Base-by-base conservation (phyloP, 1,140 invertebrate genomes). In the Drusus annulatus region DNA sequence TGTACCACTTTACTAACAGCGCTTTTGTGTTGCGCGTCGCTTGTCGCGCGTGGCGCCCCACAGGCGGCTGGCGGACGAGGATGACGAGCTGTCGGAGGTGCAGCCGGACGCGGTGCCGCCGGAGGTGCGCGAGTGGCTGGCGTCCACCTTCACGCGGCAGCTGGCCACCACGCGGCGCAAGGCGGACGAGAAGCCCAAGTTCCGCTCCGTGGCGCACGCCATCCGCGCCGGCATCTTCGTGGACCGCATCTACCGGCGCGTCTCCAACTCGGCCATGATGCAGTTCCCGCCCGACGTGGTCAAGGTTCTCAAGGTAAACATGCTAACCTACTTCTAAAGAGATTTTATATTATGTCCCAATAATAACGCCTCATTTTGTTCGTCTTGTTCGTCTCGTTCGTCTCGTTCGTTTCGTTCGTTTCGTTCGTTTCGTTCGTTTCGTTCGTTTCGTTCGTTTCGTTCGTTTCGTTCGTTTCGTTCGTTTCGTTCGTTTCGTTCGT, bases 201-300 rank as follows among this genome's bases (percentile, higher is more conserved):
- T 99, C 89, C 93, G 96, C 71, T 97, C 96, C 58, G 98, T 99
- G 74, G 98, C 98, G n/a, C 97, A 99, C 86, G 98, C 97, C 78
- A 99, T 99, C 84, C 91, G 98, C 16, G 98, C 98, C 1, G 98
- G 98, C 23, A 98, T 99, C 84, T 98, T 99, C 90, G 98, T 99
- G 82, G 98, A 99, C 88, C 94, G 96, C 84, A 98, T 98, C 85
- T 98, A 98, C 87, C 92, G 97, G 84, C 92, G 96, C 81, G 94
- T 98, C 80, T 96, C 94, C 82, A 96, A 93, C 86, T 94, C 96
- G 2, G 93, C 95, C 19, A 92, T 96, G 15, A 95, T 96, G 91
- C 95, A 97, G 88, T 97, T 98, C 87, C 97, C 97, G 17, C 92
- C 94, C 52, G 96, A 98, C 87, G 96, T 98, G 75, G 93, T 95